Evolutionary conservation across 2,888 invertebrate species (phyloP).

Genomic region (Trisateles emortualis): DNA sequence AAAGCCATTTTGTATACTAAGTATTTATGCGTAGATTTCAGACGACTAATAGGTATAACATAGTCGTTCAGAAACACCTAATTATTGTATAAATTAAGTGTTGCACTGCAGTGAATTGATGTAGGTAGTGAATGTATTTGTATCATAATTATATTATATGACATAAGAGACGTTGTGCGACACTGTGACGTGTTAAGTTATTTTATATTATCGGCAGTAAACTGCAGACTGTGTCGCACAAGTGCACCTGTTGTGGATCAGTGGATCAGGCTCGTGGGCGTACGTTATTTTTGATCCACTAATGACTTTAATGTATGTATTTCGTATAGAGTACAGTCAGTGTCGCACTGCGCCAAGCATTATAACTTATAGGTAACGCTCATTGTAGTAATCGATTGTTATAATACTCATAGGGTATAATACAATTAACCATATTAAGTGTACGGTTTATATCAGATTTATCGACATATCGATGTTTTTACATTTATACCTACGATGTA

Average conservation of each 20-base stretch:
- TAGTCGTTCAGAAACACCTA: not conserved
- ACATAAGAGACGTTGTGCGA: not conserved
- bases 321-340: not conserved
- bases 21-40: not conserved
- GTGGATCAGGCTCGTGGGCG: too few relatives aligned
- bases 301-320: too few relatives aligned
- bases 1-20: not conserved
- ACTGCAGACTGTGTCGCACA: too few relatives aligned
- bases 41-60: not conserved
- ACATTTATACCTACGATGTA: conserved; percentile 58
- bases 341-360: not conserved
- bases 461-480: conserved; percentile 46
- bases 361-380: not conserved
- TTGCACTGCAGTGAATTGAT: conserved; percentile 68
- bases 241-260: too few relatives aligned
- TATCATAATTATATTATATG: not conserved
- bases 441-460: conserved; percentile 19
- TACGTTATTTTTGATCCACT: too few relatives aligned
- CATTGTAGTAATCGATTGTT: not conserved
- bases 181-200: too few relatives aligned
- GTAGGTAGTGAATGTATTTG: conserved; percentile 13
- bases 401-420: too few relatives aligned
- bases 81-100: too few relatives aligned
- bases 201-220: too few relatives aligned
- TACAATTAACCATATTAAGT: conserved; percentile 3